Percentiles rank a stretch among this genome's conserved stretches.
Conservation (phyloP, 2,113 vertebrate genomes). For the Bothrops jararaca region DNA sequence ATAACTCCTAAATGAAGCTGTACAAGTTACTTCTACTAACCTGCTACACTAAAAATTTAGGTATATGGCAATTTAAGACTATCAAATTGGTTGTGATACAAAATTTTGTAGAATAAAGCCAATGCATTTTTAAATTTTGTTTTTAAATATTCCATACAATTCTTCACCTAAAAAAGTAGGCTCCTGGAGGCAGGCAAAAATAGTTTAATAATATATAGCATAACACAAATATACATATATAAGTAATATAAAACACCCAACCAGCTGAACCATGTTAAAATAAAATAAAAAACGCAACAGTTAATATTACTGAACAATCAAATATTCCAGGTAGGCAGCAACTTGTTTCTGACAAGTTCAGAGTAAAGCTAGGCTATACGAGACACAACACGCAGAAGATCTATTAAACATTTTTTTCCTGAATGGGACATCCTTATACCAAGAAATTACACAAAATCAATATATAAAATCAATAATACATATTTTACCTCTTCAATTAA, state of each 20-base stretch:
- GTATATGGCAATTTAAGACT: not conserved
- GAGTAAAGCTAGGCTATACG: not conserved
- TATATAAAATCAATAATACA: not conserved
- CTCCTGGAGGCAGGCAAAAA: not conserved
- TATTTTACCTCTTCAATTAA: slow-evolving; percentile 89
- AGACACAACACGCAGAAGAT: not conserved
- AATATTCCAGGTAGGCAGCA: not conserved
- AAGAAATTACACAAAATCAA: not conserved
- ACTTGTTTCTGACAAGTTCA: not conserved
- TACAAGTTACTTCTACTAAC: not conserved
- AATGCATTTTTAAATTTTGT: not conserved
- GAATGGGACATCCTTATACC: not conserved
- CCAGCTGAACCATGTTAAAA: not conserved
- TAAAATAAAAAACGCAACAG: too few species aligned
- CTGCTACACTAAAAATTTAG: not conserved
- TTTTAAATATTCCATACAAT: not conserved
- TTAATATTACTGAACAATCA: not conserved
- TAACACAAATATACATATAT: not conserved
- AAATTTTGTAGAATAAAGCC: not conserved
- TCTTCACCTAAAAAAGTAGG: not conserved
- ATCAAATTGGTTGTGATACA: not conserved
- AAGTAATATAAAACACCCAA: not conserved
- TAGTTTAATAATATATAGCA: not conserved
- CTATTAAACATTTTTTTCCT: not conserved
- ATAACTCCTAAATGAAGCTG: not conserved